Evolutionary conservation across 2,113 vertebrate species (phyloP), one percentile per base, ranked within the genome.

Genomic region (Odobenus rosmarus): DNA sequence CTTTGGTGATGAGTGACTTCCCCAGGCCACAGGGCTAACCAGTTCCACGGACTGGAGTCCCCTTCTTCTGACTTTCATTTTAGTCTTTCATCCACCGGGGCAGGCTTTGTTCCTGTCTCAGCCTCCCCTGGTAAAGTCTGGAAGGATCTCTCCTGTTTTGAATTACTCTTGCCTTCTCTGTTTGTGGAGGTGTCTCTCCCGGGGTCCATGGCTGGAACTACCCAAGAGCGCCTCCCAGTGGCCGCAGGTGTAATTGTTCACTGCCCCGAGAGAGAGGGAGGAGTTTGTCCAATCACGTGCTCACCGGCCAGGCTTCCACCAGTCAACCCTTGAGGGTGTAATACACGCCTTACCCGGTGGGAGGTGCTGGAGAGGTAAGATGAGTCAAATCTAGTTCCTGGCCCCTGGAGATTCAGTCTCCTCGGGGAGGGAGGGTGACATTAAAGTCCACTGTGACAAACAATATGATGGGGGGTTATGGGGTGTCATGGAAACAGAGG

Each of bases 181-280:
- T 85, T 93, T 71, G 28, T 15, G 3, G 42, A 51, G 42, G 18
- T 74, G 16, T 89, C 55, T 74, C 26, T 36, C 36, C 42, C 31
- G 24, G 15, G 59, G 5, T 39, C 59, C 12, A 1, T 13, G 4
- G 14, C 86, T 57, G 85, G 39, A 5, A 28, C 95, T 95, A 74
- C 96, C 69, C 94, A 59, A 2, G 55, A 92, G 42, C 23, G 4
- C 80, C 96, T 42, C 93, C 91, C 26, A 80, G 89, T 93, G 97
- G 71, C 13, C 4, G 0, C 46, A 69, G 14, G 18, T 14, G 4
- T n/a, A 80, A 21, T 62, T 28, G 79, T 91, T 86, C 26, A 24
- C 28, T 92, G 49, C 11, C 55, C 11, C 62, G 3, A 46, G 55
- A 28, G 28, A 92, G 55, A 49, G 92, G 64, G n/a, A 74, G n/a